Percentiles rank a stretch among this genome's conserved stretches.
phyloP scores from a whole-genome alignment of 2,888 invertebrate genomes.

The Myathropa florea region DNA sequence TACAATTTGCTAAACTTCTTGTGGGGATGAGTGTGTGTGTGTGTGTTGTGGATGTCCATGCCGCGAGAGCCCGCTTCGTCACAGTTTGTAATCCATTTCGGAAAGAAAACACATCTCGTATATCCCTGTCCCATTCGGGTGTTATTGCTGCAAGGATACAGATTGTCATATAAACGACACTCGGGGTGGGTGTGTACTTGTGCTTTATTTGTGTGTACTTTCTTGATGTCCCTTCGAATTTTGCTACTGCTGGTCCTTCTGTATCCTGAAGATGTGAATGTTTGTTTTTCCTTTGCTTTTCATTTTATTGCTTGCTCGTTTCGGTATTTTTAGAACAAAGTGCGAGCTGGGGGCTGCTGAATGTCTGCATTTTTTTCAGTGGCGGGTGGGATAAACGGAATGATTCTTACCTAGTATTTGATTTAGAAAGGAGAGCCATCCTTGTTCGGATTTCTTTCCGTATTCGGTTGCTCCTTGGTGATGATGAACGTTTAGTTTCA shows the following conservation, averaged over 20 bases:
- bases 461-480: not conserved
- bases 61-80: conserved; percentile 1
- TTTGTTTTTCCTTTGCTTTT: conserved; percentile 21
- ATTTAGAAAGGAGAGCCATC: conserved; percentile 4
- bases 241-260: conserved; percentile 1
- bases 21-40: conserved; percentile 36
- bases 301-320: conserved; percentile 52
- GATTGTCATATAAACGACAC: conserved; percentile 65
- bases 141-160: conserved; percentile 63
- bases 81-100: conserved; percentile 62
- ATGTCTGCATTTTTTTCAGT: not conserved
- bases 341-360: not conserved
- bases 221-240: conserved; percentile 42
- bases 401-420: conserved; percentile 8
- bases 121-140: conserved; percentile 52
- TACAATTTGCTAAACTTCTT: conserved; percentile 60
- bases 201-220: conserved; percentile 56
- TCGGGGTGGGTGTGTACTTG: conserved; percentile 28
- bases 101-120: conserved; percentile 40
- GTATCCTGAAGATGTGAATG: conserved; percentile 13
- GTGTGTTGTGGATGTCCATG: conserved; percentile 32
- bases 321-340: not conserved
- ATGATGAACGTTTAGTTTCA: conserved; percentile 36
- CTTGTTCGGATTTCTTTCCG: not conserved
- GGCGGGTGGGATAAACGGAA: not conserved